These are phyloP conservation scores for Phortica variegata DNA, from an alignment of 1,140 invertebrate genomes.

Conservation along the genomic window DNA sequence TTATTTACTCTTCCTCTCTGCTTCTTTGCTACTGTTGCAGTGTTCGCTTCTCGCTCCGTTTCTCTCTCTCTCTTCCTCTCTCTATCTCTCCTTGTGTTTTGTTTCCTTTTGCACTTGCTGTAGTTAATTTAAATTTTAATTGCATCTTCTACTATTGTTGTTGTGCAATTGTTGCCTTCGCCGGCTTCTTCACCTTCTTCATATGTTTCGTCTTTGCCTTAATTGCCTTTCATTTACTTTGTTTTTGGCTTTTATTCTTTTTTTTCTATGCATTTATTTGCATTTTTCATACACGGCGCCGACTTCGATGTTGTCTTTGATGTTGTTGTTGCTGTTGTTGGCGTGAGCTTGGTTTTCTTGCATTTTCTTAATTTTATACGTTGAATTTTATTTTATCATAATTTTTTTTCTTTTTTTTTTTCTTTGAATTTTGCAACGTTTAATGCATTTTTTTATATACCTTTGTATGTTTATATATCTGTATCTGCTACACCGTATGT, in stretches of 20 bases:
- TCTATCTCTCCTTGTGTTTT: neutral
- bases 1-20: neutral
- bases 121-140: conserved; percentile 1
- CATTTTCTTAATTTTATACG: conserved; percentile 50
- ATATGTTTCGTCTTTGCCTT: neutral
- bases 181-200: neutral
- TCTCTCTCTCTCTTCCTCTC: neutral
- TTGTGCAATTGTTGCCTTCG: neutral
- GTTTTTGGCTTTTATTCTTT: conserved; percentile 21
- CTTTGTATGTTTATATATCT: too few species aligned
- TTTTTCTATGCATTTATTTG: too few species aligned
- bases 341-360: too few species aligned
- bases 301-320: too few species aligned
- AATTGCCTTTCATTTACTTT: neutral
- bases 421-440: conserved; percentile 33
- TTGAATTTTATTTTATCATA: conserved; percentile 20
- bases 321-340: too few species aligned
- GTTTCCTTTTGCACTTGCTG: conserved; percentile 10
- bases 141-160: neutral
- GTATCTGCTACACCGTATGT: conserved; percentile 1
- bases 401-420: conserved; percentile 1
- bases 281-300: too few species aligned
- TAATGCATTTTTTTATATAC: conserved; percentile 27
- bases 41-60: neutral
- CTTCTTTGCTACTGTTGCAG: too few species aligned